Evolutionary conservation across 2,888 invertebrate genomes (phyloP).

Genomic region (Busseola fusca): DNA sequence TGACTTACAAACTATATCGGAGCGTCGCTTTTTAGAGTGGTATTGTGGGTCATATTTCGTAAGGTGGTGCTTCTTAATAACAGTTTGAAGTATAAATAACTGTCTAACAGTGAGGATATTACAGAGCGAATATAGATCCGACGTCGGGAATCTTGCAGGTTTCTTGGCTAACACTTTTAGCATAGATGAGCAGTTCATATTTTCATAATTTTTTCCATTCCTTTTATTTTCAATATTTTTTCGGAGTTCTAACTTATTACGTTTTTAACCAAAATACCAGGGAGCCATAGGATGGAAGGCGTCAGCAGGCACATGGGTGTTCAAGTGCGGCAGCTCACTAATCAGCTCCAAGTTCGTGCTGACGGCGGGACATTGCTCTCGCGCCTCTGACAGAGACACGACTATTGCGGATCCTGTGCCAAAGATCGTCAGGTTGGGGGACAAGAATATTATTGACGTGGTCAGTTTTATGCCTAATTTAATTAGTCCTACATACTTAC

Average conservation of each 20-base stretch:
- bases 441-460: conserved; percentile 69
- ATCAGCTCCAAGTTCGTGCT: conserved; percentile 90
- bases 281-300: conserved; percentile 79
- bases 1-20: too few species aligned
- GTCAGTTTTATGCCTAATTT: conserved; percentile 50
- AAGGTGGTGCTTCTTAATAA: too few species aligned
- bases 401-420: conserved; percentile 68
- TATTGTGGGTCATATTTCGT: too few species aligned
- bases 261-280: conserved; percentile 60
- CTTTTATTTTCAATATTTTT: not conserved
- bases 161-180: too few species aligned
- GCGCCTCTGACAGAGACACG: conserved; percentile 64
- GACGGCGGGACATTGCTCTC: conserved; percentile 91
- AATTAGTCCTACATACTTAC: not conserved
- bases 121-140: too few species aligned
- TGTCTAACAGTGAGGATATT: too few species aligned
- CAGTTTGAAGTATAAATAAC: too few species aligned
- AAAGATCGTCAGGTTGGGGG: conserved; percentile 74
- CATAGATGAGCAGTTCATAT: too few species aligned
- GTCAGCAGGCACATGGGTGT: conserved; percentile 68
- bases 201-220: too few species aligned
- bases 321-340: conserved; percentile 91
- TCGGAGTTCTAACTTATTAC: not conserved
- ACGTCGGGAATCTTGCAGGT: too few species aligned
- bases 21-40: too few species aligned